Base-by-base conservation (phyloP, 2,113 vertebrate species). In the Eulemur macaco region DNA sequence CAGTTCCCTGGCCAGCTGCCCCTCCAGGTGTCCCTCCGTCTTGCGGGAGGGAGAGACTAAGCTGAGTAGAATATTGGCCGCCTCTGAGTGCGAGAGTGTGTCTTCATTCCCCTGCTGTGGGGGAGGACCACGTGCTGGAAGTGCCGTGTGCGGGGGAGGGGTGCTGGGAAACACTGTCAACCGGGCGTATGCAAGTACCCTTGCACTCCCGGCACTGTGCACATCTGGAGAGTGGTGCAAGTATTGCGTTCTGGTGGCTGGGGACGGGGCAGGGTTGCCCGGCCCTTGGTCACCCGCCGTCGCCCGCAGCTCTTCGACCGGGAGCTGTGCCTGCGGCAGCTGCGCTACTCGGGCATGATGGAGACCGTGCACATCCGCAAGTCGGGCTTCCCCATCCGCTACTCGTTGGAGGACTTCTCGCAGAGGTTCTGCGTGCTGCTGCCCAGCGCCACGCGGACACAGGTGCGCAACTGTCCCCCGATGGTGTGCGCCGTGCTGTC, bases 341-440 rank as follows among this genome's bases (percentile, higher is more conserved):
- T 99, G 84, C 99, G 99, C 2, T 99, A 99, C 95, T 99, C 99
- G 0, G 99, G 99, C 42, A 99, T 99, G 99, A 99, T 99, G 99
- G 99, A 99, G 98, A 99, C 99, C 0, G 99, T 99, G 94, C 98
- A 93, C 69, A 99, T 99, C 98, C 98, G 99, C 83, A 99, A 99
- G 95, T 98, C 99, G 0, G 99, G 99, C 10, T 99, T 99, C 96
- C 99, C 99, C 0, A 97, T 99, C 14, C 99, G 99, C 52, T 99
- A 99, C 98, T 99, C 97, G 0, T 99, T 99, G 68, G 93, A 98
- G 1, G 99, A 99, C 90, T 99, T 99, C 94, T 98, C 99, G 0
- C 98, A 98, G 1, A 98, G 99, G 64, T 99, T 99, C 97, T 95
- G 98, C 0, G 97, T 99, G 56, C 98, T 99, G 21, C 98, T 99